Conservation (phyloP, 2,888 invertebrate species). For the Xestia sexstrigata region DNA sequence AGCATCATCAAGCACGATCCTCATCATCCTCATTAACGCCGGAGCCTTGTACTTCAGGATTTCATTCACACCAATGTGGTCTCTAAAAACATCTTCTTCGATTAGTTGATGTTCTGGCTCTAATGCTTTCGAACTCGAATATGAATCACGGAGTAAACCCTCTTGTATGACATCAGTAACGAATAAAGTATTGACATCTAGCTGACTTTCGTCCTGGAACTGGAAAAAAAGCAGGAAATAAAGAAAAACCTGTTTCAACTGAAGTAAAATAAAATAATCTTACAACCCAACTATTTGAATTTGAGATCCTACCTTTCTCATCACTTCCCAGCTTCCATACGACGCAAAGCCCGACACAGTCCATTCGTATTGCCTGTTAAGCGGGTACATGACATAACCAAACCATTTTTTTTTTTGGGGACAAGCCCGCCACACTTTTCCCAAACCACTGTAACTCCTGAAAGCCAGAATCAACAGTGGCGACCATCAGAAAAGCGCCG, state of each 20-base stretch:
- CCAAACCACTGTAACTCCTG: too few species aligned
- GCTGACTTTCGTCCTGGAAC: not conserved
- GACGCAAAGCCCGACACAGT: slow-evolving; percentile 90
- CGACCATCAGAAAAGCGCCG: too few species aligned
- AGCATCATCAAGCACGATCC: slow-evolving; percentile 71
- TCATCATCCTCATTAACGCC: slow-evolving; percentile 80
- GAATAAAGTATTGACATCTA: slow-evolving; percentile 81
- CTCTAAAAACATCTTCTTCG: slow-evolving; percentile 74
- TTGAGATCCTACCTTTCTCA: slow-evolving; percentile 79
- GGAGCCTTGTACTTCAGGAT: slow-evolving; percentile 81
- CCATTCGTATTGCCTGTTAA: slow-evolving; percentile 92
- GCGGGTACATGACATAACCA: slow-evolving; percentile 91
- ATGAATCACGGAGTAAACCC: slow-evolving; percentile 78
- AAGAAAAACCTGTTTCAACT: not conserved
- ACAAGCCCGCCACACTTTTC: too few species aligned
- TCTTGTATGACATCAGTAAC: slow-evolving; percentile 84
- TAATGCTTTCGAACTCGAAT: slow-evolving; percentile 68
- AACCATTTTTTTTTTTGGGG: too few species aligned
- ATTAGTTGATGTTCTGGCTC: slow-evolving; percentile 72
- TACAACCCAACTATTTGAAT: not conserved
- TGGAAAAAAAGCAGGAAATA: not conserved
- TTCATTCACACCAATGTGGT: slow-evolving; percentile 70
- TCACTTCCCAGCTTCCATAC: slow-evolving; percentile 91
- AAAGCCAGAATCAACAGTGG: too few species aligned
- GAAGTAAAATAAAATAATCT: not conserved